Evolutionary conservation across 2,888 invertebrate species (phyloP), one percentile per base, ranked within the genome.

Genomic region (Trichogramma dendrolimi): DNA sequence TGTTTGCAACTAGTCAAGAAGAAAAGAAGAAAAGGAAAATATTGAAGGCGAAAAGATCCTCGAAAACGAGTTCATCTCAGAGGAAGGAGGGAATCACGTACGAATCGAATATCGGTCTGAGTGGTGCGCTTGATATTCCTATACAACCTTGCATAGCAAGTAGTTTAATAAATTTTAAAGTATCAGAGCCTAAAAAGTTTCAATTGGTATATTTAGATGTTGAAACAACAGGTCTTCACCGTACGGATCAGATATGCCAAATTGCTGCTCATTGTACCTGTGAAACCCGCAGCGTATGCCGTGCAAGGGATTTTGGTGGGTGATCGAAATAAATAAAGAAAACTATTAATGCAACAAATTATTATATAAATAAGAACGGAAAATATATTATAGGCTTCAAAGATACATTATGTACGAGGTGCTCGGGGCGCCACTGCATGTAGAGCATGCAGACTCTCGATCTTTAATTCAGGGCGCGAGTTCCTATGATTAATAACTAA

Each of bases 71-170:
- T 50, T 49, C 56, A 39, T 41, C 46, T 41, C 42, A 56, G 40
- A 27, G 52, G 6, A 38, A 42, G 7, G 61, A 67, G 56, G 67
- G 61, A 27, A 49, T 60, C 8, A 62, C 57, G 5, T 67, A 67
- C 44, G 41, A 53, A 48, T 47, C 55, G 7, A 48, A 59, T 38
- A 58, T 56, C 8, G 66, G 64, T 46, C 44, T 64, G 10, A 58
- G 49, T 44, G 43, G 50, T n/a, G 41, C 55, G 5, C 40, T 60
- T 6, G 49, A 51, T 40, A 55, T 60, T 39, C 14, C 58, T 27
- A 39, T 47, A 14, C 42, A 65, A 41, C 27, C 44, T 27, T 55
- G 42, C 42, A 42, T 43, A 44, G 27, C 40, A 14, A 42, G 48
- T 4, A 46, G 11, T 58, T 47, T 44, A 11, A 53, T 40, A 57